A percentile compares a stretch with the other conserved stretches of the same genome.
phyloP scores from a whole-genome alignment of 2,888 invertebrate genomes.

The Pandemis corylana region DNA sequence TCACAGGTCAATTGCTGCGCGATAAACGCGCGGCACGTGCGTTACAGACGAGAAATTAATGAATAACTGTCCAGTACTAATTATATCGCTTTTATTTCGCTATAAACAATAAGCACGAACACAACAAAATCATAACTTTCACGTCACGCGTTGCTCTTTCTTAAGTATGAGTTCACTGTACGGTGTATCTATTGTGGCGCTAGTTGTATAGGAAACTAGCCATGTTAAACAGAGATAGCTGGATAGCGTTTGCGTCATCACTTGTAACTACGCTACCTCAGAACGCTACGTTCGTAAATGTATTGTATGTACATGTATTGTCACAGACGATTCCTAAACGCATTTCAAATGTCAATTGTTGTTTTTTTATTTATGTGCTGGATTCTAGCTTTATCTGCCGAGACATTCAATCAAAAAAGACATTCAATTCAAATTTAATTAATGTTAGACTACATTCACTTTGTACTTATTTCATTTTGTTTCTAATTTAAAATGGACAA shows the following conservation, averaged over 20 bases:
- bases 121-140: not conserved
- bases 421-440: too few relatives aligned
- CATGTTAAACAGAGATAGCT: conserved; percentile 6
- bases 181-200: conserved; percentile 9
- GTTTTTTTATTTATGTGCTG: not conserved
- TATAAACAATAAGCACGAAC: conserved; percentile 28
- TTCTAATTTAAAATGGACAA: too few relatives aligned
- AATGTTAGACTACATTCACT: too few relatives aligned
- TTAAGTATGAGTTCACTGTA: conserved; percentile 9
- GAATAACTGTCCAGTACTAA: conserved; percentile 34
- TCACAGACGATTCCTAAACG: not conserved
- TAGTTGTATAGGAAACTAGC: not conserved
- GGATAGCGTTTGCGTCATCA: conserved; percentile 13
- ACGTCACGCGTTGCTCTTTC: conserved; percentile 11
- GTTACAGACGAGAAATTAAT: conserved; percentile 48
- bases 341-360: not conserved
- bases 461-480: too few relatives aligned
- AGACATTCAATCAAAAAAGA: too few relatives aligned
- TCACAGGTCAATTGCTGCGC: conserved; percentile 59
- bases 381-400: not conserved
- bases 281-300: conserved; percentile 29
- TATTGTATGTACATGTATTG: too few relatives aligned
- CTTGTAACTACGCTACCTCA: not conserved
- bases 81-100: conserved; percentile 19
- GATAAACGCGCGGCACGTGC: conserved; percentile 68